phyloP scores from a whole-genome alignment of 2,113 vertebrate species.

The Istiophorus platypterus region DNA sequence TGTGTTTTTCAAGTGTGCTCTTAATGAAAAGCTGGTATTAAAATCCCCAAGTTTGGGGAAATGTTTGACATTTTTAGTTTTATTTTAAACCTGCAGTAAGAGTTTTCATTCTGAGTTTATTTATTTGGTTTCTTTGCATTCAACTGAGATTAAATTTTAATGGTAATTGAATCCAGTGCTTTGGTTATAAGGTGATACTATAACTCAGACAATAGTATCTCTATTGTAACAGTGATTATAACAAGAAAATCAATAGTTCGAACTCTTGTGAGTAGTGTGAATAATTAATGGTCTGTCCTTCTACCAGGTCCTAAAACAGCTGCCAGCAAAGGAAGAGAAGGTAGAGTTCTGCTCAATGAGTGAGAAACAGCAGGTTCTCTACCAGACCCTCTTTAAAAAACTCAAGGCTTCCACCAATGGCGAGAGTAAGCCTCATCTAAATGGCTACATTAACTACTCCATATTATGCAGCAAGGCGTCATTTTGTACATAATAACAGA shows the following conservation, averaged over 20 bases:
- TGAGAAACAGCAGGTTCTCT: slow-evolving; percentile 90
- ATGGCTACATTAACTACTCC: not conserved
- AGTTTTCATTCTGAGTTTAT: too few relatives aligned
- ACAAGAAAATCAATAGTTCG: not conserved
- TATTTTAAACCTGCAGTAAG: not conserved
- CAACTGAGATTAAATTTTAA: not conserved
- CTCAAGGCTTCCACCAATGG: slow-evolving; percentile 85
- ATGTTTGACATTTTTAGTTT: not conserved
- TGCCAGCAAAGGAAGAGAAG: slow-evolving; percentile 91
- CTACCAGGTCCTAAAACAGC: slow-evolving; percentile 92
- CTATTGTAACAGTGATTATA: not conserved
- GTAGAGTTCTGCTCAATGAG: slow-evolving; percentile 92
- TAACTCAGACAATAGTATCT: not conserved
- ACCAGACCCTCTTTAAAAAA: slow-evolving; percentile 87
- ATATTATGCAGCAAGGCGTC: not conserved
- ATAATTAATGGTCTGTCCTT: not conserved
- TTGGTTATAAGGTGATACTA: not conserved
- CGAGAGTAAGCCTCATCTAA: slow-evolving; percentile 75
- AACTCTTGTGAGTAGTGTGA: not conserved
- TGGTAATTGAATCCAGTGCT: not conserved
- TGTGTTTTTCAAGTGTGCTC: not conserved
- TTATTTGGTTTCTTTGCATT: not conserved
- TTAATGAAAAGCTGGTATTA: not conserved
- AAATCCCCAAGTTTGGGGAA: not conserved
- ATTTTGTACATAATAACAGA: not conserved